Evolutionary conservation across 2,888 invertebrate species (phyloP), one percentile per base, ranked within the genome.

Genomic region (Cerastoderma edule): DNA sequence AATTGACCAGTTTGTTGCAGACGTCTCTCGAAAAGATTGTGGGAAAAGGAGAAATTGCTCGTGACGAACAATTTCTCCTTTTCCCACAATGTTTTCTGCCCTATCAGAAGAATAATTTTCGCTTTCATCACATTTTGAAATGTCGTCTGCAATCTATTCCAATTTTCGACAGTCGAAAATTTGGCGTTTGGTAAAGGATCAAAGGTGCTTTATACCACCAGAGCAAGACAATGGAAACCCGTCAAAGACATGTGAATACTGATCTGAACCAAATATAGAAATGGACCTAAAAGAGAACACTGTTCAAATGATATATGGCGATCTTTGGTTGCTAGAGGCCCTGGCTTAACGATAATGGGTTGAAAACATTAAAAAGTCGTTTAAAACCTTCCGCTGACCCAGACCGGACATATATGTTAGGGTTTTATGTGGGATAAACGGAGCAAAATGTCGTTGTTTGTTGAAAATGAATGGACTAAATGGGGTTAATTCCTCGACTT

Each of bases 321-420:
- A 22, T 28, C 27, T 56, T 56, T n/a, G 30, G 56, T 56, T 56
- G n/a, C 56, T 56, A 56, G 30, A n/a, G 56, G 22, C 28, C 6
- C 30, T 56, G 10, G 27, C 28, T 30, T 56, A 24, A 56, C 6
- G 56, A 32, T 56, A 56, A 28, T 24, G 32, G 56, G 28, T 56
- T 56, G 32, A 28, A 56, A 56, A 56, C 56, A 56, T 56, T 56
- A 56, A 28, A 56, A 56, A 19, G 32, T 30, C 56, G n/a, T 56
- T 56, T 56, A 56, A 28, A n/a, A 30, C 27, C 19, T 27, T 28
- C 32, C 28, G 19, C 30, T n/a, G 22, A n/a, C 3, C 56, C 19
- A 24, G 32, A 56, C 10, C n/a, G 6, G 56, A 56, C 56, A 56
- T n/a, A 32, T 28, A 32, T 56, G 16, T 6, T 19, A 30, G 28